Conservation (phyloP, 2,888 invertebrate genomes). For the Sarcophaga subvicina region DNA sequence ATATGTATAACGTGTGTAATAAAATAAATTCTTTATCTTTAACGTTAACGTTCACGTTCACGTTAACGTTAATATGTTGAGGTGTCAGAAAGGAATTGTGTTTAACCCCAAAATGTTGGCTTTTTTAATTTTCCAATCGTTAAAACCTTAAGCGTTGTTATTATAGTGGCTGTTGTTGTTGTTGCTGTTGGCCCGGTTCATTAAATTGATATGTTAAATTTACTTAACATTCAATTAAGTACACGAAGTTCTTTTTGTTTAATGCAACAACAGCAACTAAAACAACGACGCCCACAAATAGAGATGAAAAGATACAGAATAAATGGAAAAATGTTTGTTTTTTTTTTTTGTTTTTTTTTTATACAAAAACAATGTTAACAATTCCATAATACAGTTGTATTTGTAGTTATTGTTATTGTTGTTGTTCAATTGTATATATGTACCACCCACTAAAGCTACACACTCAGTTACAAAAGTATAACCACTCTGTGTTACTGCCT, state of each 20-base stretch:
- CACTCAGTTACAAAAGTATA: neutral
- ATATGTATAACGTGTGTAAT: neutral
- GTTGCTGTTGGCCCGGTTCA: constrained; percentile 37
- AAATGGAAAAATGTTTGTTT: neutral
- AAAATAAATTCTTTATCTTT: constrained; percentile 16
- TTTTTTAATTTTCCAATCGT: neutral
- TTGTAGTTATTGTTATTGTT: constrained; percentile 8
- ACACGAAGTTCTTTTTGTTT: constrained; percentile 15
- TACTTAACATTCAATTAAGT: constrained; percentile 61
- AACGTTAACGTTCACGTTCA: neutral
- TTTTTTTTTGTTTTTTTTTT: too few relatives aligned
- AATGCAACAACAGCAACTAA: neutral
- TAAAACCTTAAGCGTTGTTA: neutral
- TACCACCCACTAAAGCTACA: neutral
- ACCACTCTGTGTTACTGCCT: neutral
- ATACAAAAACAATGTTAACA: neutral
- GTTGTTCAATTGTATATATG: neutral
- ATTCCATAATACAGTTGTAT: constrained; percentile 11
- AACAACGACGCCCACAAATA: neutral
- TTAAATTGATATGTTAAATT: constrained; percentile 53
- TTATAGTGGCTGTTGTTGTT: neutral
- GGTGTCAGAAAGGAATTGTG: constrained; percentile 43
- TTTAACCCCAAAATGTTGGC: constrained; percentile 50
- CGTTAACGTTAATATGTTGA: neutral
- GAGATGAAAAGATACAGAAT: neutral